Evolutionary conservation across 2,888 invertebrate genomes (phyloP).

Genomic region (Caenorhabditis zanzibari): DNA sequence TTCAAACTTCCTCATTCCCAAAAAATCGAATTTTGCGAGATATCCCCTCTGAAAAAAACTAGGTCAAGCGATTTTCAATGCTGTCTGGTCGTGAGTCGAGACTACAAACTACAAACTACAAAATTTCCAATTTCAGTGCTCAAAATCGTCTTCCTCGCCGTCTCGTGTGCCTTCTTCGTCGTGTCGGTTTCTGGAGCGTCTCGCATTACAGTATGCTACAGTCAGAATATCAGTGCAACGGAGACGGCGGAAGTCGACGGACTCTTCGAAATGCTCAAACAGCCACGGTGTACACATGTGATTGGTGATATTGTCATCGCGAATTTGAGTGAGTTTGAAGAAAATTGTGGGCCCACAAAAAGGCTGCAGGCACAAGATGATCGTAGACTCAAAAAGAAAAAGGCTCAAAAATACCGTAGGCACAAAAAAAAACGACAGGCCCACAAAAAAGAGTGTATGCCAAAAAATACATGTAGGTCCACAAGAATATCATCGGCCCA

Average conservation of each 20-base stretch:
- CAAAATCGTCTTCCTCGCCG: neutral
- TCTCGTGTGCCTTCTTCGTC: neutral
- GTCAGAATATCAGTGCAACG: neutral
- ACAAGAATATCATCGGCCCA: too few relatives aligned
- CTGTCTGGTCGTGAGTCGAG: conserved; percentile 5
- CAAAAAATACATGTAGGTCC: neutral
- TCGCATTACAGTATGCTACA: neutral
- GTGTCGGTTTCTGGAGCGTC: neutral
- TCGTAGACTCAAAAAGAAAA: too few relatives aligned
- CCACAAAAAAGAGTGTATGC: too few relatives aligned
- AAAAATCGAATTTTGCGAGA: neutral
- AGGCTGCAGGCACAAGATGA: too few relatives aligned
- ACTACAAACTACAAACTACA: neutral
- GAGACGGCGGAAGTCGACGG: neutral
- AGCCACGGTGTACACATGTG: conserved; percentile 39
- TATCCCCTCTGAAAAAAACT: neutral
- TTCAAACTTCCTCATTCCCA: too few relatives aligned
- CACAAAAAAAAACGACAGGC: too few relatives aligned
- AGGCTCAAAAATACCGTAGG: too few relatives aligned
- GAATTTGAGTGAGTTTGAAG: conserved; percentile 32
- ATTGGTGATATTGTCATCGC: conserved; percentile 27
- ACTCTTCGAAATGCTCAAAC: neutral
- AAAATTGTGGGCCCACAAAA: too few relatives aligned
- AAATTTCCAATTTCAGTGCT: neutral
- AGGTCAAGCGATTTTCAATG: conserved; percentile 18